Evolutionary conservation across 2,888 invertebrate species (phyloP), one percentile per base, ranked within the genome.

Genomic region (Clepsis dumicolana): DNA sequence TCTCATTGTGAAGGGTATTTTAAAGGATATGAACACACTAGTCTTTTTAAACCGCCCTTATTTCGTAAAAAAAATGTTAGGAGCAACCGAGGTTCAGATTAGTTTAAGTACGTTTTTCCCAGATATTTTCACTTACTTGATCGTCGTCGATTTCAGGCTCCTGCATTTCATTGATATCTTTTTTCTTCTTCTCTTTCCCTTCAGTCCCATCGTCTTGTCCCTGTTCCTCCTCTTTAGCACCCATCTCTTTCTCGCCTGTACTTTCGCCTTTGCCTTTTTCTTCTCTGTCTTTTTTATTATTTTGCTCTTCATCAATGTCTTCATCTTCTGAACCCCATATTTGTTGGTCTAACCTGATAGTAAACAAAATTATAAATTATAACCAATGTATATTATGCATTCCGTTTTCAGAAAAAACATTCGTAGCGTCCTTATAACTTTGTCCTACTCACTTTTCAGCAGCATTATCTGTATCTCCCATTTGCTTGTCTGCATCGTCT

Each of bases 381-480:
- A 5, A 44, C 41, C 8, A 44, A 5, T 16, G 3, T 4, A 38
- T n/a, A 38, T 38, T n/a, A 7, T 8, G 32, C 8, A n/a, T n/a
- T n/a, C n/a, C n/a, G n/a, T n/a, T n/a, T n/a, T n/a, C n/a, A n/a
- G n/a, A n/a, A n/a, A n/a, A n/a, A n/a, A n/a, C n/a, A n/a, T n/a
- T n/a, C n/a, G n/a, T n/a, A n/a, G n/a, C n/a, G n/a, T n/a, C 29
- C 5, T 4, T 7, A 29, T 29, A 29, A 44, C 14, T 52, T 14
- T 21, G 3, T 44, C 5, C n/a, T n/a, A 29, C 94, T 75, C 94
- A 93, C 89, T 96, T 96, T 71, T 98, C 97, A 1, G 97, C 96
- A n/a, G 95, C 96, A 78, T 96, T 96, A 72, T 97, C 98, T 0
- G 97, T 97, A 68, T 99, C 98, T 24, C 99, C 99, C 98, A 99